Evolutionary conservation across 2,888 invertebrate genomes (phyloP), one percentile per base, ranked within the genome.

Genomic region (Conomelus anceps): DNA sequence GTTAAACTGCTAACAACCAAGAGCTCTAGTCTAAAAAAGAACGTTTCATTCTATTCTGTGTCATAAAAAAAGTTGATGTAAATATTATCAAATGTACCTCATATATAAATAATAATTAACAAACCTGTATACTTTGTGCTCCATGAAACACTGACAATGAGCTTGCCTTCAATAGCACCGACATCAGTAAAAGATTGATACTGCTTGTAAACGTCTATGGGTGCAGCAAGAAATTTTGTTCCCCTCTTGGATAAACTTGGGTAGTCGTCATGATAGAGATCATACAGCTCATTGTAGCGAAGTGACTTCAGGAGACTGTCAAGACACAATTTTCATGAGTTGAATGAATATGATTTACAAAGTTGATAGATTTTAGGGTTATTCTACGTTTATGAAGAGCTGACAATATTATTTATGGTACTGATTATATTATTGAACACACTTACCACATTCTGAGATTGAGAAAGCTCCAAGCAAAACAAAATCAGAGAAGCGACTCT

Each of bases 61-160:
- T 7, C 4, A 26, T 26, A 11, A 26, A 26, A 26, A 26, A 26
- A 11, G 11, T 7, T 26, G 26, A 26, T 7, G 11, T 26, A 26
- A 4, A 26, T 26, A n/a, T n/a, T n/a, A n/a, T n/a, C n/a, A n/a
- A n/a, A n/a, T n/a, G n/a, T n/a, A n/a, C n/a, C n/a, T n/a, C n/a
- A n/a, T n/a, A n/a, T n/a, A n/a, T n/a, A n/a, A n/a, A n/a, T n/a
- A n/a, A n/a, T n/a, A n/a, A n/a, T n/a, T 41, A 17, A 84, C 63
- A 87, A 20, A 91, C 91, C 92, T 1, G 91, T 88, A 3, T 91
- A 86, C n/a, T 88, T 91, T 4, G 92, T 92, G 89, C 93, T 92
- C 93, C 93, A 93, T 13, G 92, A 92, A 22, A 92, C 91, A 85
- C 92, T 91, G 1, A 93, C 92, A 7, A 93, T 91, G 3, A 91